phyloP scores from a whole-genome alignment of 2,113 vertebrate genomes.

The Ceyx melanurus region DNA sequence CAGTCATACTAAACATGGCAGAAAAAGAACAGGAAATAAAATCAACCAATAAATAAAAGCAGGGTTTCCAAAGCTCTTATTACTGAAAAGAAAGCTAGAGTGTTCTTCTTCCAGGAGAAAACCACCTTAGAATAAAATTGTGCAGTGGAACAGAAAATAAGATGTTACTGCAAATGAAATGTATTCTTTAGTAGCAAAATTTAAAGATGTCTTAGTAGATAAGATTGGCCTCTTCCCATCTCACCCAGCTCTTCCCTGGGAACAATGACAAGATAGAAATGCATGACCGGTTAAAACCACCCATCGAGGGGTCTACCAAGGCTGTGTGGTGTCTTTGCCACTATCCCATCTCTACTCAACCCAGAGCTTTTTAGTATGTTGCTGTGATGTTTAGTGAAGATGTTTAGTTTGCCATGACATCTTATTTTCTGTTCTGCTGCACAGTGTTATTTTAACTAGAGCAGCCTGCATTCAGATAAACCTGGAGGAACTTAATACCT shows the following conservation, averaged over 20 bases:
- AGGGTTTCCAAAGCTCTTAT: constrained; percentile 58
- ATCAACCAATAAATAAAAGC: constrained; percentile 70
- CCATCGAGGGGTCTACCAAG: neutral
- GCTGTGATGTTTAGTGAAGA: too few species aligned
- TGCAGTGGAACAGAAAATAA: constrained; percentile 82
- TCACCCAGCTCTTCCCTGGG: neutral
- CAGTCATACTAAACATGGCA: constrained; percentile 74
- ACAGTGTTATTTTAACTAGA: constrained; percentile 78
- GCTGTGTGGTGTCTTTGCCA: neutral
- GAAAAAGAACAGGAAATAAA: constrained; percentile 76
- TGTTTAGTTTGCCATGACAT: constrained; percentile 77
- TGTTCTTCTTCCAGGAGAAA: constrained; percentile 69
- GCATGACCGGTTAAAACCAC: neutral
- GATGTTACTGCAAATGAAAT: constrained; percentile 76
- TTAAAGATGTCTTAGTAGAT: constrained; percentile 62
- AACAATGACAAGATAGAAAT: constrained; percentile 3
- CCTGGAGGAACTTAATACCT: constrained; percentile 58
- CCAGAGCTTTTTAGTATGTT: constrained; percentile 58
- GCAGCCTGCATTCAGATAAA: constrained; percentile 67
- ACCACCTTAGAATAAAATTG: constrained; percentile 74
- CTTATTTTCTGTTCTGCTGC: constrained; percentile 83
- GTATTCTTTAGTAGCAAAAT: constrained; percentile 72
- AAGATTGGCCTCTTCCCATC: neutral
- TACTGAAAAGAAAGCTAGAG: constrained; percentile 61
- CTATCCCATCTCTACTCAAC: neutral